These are phyloP conservation scores for Liasis olivaceus DNA, from an alignment of 2,797 vertebrate genomes.

Conservation along the genomic window DNA sequence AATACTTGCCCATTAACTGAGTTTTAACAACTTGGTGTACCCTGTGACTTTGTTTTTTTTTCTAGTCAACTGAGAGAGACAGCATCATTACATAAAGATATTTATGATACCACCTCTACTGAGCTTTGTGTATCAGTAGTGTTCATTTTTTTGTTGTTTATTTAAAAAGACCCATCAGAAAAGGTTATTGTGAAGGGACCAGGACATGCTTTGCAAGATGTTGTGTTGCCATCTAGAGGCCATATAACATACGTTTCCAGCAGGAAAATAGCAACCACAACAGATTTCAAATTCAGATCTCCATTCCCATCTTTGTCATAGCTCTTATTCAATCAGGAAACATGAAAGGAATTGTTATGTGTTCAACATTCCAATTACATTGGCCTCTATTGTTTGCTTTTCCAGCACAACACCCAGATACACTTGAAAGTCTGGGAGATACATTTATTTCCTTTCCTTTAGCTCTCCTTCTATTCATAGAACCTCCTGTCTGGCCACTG, in stretches of 20 bases:
- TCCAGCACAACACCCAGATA: neutral
- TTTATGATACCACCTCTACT: neutral
- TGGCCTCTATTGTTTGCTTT: neutral
- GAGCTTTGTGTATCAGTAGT: slow-evolving; percentile 28
- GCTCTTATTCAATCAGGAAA: neutral
- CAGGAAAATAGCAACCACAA: neutral
- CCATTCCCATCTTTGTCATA: neutral
- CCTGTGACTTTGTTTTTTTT: neutral
- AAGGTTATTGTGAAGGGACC: neutral
- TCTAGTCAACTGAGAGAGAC: neutral
- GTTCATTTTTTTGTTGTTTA: neutral
- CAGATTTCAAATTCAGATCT: neutral
- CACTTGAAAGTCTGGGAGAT: neutral
- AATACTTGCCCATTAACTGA: neutral
- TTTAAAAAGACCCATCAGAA: slow-evolving; percentile 13
- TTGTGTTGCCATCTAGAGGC: slow-evolving; percentile 73
- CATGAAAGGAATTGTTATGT: neutral
- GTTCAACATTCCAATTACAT: neutral
- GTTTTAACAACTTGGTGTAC: neutral
- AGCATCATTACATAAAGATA: neutral
- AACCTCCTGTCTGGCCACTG: neutral
- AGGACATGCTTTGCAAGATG: slow-evolving; percentile 16
- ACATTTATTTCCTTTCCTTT: neutral
- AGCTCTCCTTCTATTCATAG: neutral
- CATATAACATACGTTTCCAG: neutral